Evolutionary conservation across 1,140 invertebrate genomes (phyloP).

Genomic region (Pantala flavescens): DNA sequence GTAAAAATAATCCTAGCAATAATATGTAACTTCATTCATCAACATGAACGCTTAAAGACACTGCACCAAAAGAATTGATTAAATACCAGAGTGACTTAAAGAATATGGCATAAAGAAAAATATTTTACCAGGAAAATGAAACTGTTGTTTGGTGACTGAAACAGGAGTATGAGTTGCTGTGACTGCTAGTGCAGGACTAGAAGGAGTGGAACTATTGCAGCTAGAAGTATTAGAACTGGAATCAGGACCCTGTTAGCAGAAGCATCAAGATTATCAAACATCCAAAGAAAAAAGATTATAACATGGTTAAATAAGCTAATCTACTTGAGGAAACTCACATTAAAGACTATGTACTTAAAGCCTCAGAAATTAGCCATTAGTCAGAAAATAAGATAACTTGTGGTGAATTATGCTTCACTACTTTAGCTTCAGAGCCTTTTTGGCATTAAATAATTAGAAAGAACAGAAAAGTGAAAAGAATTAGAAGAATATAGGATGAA

Average conservation of each 20-base stretch:
- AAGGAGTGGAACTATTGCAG: conserved; percentile 92
- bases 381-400: too few relatives aligned
- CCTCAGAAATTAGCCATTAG: too few relatives aligned
- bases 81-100: too few relatives aligned
- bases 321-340: neutral
- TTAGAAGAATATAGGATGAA: too few relatives aligned
- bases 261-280: neutral
- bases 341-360: neutral
- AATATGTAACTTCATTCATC: too few relatives aligned
- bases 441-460: too few relatives aligned
- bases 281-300: neutral
- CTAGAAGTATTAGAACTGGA: conserved; percentile 91
- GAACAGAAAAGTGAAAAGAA: too few relatives aligned
- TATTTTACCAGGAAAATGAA: conserved; percentile 72
- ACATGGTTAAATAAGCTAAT: neutral
- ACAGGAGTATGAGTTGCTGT: conserved; percentile 40
- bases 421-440: too few relatives aligned
- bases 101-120: neutral
- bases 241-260: conserved; percentile 48
- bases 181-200: conserved; percentile 72
- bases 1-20: too few relatives aligned
- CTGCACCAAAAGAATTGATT: too few relatives aligned
- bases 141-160: conserved; percentile 49
- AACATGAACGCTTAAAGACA: too few relatives aligned
- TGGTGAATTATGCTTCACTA: too few relatives aligned